Evolutionary conservation across 2,797 vertebrate genomes (phyloP), one percentile per base, ranked within the genome.

Genomic region (Champsocephalus esox): DNA sequence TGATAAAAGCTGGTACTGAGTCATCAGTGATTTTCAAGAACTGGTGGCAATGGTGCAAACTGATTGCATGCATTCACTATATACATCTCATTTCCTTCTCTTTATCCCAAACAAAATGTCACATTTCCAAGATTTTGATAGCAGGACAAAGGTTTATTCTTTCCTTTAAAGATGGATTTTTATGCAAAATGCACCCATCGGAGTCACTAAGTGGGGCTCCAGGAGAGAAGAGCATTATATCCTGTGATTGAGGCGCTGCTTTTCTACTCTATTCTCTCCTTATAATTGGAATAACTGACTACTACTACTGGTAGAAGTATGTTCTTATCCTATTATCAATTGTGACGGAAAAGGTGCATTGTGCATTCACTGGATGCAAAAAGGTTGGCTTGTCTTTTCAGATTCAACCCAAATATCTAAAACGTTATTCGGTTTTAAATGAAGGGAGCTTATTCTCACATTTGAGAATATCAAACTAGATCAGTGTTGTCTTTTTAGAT

Each of bases 11-110:
- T 75, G 70, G 58, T 70, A 85, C 85, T 82, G 82, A 91, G 86
- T 81, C 88, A 78, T 89, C 80, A 71, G 70, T 84, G 88, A 85
- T 83, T 86, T 88, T 82, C 84, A 88, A 87, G 79, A 87, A 88
- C 70, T 81, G 78, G 68, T 75, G 49, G 84, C 75, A 86, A 74
- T 76, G 77, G 74, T 57, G 73, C 48, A 66, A 79, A 79, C 75
- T 92, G 89, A 94, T 92, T 93, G 82, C 88, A 82, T 83, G 88
- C 84, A 92, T 92, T 92, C 90, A 88, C 71, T 66, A 79, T 88
- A 81, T 86, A 83, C 88, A 81, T 90, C 82, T 87, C 82, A 89
- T 92, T 92, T 91, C 87, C 89, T 85, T 79, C 75, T 66, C 69
- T 91, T 92, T 88, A 79, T 88, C 83, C 78, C 58, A 19, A 58